These are phyloP conservation scores for Gobio gobio DNA, from an alignment of 2,113 vertebrate species.

Conservation along the genomic window DNA sequence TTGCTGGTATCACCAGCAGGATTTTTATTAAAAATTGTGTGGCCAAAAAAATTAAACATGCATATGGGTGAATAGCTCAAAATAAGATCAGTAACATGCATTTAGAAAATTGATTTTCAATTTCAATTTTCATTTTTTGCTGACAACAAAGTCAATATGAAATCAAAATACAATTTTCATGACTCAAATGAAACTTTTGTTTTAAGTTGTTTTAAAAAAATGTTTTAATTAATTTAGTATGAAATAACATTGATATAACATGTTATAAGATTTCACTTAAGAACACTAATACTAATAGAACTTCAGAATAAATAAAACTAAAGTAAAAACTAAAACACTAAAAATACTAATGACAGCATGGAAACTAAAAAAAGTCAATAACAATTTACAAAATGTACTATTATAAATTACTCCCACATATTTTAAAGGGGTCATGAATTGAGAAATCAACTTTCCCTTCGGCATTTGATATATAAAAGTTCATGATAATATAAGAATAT, in stretches of 20 bases:
- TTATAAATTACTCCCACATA: not conserved
- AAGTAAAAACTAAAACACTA: not conserved
- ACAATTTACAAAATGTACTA: no score
- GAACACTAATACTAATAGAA: not conserved
- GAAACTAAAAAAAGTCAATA: not conserved
- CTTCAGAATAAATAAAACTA: not conserved
- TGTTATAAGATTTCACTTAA: no score
- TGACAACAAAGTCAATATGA: not conserved
- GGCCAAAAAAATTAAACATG: not conserved
- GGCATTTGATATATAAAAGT: no score
- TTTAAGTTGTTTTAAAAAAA: no score
- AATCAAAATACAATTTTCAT: not conserved
- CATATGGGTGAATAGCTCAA: not conserved
- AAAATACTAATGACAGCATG: not conserved
- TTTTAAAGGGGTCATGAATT: not conserved
- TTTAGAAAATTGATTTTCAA: no score
- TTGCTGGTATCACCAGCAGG: no score
- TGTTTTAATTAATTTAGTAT: no score
- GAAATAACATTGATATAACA: no score
- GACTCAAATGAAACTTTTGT: not conserved
- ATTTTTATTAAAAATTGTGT: not conserved
- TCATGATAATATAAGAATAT: no score
- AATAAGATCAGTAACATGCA: no score
- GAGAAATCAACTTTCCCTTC: no score
- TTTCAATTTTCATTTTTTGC: no score